phyloP scores from a whole-genome alignment of 1,140 invertebrate genomes.

The Anoplophora glabripennis region DNA sequence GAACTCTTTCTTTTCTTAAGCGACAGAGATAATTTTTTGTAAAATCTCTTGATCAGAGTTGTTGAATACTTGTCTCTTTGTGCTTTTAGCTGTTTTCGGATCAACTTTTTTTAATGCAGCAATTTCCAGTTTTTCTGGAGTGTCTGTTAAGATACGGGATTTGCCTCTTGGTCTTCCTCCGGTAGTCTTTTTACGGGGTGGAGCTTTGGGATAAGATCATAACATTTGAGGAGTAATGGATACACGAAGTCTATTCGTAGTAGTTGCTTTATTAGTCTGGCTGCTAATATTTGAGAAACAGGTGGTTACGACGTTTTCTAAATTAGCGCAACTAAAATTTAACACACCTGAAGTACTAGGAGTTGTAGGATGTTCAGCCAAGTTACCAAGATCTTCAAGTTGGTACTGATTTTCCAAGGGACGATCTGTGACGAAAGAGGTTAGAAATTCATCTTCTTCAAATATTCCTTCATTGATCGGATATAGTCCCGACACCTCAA shows the following conservation, averaged over 20 bases:
- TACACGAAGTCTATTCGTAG: not conserved
- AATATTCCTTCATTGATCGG: conserved; percentile 20
- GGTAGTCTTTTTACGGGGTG: conserved; percentile 1
- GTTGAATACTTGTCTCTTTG: not conserved
- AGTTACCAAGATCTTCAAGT: not conserved
- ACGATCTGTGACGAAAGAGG: conserved; percentile 15
- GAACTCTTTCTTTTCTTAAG: not conserved
- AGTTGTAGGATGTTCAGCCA: not conserved
- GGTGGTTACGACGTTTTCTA: too few relatives aligned
- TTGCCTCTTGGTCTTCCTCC: conserved; percentile 8
- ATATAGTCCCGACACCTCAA: conserved; percentile 10
- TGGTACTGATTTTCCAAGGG: conserved; percentile 5
- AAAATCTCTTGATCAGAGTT: not conserved
- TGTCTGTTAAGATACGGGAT: conserved; percentile 16
- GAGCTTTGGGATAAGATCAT: conserved; percentile 10
- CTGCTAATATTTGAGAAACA: too few relatives aligned
- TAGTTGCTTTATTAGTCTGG: not conserved
- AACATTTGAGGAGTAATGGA: conserved; percentile 14
- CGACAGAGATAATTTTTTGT: not conserved
- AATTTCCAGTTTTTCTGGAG: conserved; percentile 20
- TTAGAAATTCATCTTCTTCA: conserved; percentile 12
- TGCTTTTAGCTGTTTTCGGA: too few relatives aligned
- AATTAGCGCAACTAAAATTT: too few relatives aligned
- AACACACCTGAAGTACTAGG: too few relatives aligned
- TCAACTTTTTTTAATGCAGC: conserved; percentile 1